Conservation (phyloP, 2,888 invertebrate genomes). For the Sympetrum striolatum region DNA sequence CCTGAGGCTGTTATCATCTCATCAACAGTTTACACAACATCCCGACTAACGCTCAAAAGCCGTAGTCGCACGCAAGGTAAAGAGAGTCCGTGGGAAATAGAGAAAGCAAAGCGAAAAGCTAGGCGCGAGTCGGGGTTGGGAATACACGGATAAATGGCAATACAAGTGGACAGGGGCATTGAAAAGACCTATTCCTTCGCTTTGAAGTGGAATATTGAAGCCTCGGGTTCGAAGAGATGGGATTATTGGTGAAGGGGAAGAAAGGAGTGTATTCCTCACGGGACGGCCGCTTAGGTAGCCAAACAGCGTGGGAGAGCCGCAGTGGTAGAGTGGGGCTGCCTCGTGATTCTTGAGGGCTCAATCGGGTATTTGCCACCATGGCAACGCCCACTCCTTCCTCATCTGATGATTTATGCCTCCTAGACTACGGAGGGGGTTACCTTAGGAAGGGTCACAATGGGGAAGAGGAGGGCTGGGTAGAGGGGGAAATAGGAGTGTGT, state of each 20-base stretch:
- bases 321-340: neutral
- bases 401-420: neutral
- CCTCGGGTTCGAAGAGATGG: neutral
- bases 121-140: neutral
- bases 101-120: neutral
- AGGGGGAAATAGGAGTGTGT: slow-evolving; percentile 20
- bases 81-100: neutral
- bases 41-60: slow-evolving; percentile 22
- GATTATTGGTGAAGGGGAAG: neutral
- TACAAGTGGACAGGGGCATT: neutral
- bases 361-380: slow-evolving; percentile 42
- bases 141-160: neutral
- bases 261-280: neutral
- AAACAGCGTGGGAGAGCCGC: neutral
- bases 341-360: slow-evolving; percentile 41
- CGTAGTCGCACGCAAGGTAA: neutral
- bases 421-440: neutral
- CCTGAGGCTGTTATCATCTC: slow-evolving; percentile 23
- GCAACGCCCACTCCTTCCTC: slow-evolving; percentile 36
- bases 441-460: neutral
- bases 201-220: neutral
- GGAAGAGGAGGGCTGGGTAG: neutral
- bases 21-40: slow-evolving; percentile 41
- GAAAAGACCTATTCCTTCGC: neutral
- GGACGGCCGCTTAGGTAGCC: neutral